A percentile compares a stretch with the other conserved stretches of the same genome.
phyloP scores from a whole-genome alignment of 2,888 invertebrate species.

The Harpagoxenus sublaevis region DNA sequence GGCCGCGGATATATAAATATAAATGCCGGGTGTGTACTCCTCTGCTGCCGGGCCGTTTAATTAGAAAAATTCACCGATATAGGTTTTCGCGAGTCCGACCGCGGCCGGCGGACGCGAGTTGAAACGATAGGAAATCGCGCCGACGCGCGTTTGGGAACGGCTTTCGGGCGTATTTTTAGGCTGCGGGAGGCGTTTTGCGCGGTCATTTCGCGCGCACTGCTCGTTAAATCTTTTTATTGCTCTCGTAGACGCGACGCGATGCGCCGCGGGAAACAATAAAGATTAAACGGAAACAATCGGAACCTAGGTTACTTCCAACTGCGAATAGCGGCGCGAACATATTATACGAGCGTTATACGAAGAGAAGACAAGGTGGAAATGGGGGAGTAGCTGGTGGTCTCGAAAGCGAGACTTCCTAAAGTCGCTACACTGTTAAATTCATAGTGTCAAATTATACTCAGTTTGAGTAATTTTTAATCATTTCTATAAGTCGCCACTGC shows the following conservation, averaged over 20 bases:
- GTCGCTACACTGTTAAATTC: neutral
- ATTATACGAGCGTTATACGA: neutral
- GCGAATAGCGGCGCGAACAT: neutral
- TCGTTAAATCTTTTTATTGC: slow-evolving; percentile 16
- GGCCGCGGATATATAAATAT: slow-evolving; percentile 29
- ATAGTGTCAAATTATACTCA: too few relatives aligned
- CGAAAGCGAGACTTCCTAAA: neutral
- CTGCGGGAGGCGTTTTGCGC: neutral
- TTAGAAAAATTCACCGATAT: slow-evolving; percentile 36
- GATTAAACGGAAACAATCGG: neutral
- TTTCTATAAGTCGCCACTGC: too few relatives aligned
- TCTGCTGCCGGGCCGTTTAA: neutral
- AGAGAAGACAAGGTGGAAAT: neutral
- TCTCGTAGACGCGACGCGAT: neutral
- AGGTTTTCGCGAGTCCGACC: neutral
- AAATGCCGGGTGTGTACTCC: neutral
- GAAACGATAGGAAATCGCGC: neutral
- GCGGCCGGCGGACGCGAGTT: neutral
- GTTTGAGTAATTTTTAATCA: too few relatives aligned
- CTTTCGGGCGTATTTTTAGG: slow-evolving; percentile 20
- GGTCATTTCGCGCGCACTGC: neutral
- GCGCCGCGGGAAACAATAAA: neutral
- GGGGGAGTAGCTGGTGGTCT: neutral
- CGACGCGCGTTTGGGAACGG: too few relatives aligned
- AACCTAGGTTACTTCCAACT: neutral